These are phyloP conservation scores for Patiria miniata DNA, from an alignment of 35 echinoderm and acorn worm genomes.

Conservation along the genomic window DNA sequence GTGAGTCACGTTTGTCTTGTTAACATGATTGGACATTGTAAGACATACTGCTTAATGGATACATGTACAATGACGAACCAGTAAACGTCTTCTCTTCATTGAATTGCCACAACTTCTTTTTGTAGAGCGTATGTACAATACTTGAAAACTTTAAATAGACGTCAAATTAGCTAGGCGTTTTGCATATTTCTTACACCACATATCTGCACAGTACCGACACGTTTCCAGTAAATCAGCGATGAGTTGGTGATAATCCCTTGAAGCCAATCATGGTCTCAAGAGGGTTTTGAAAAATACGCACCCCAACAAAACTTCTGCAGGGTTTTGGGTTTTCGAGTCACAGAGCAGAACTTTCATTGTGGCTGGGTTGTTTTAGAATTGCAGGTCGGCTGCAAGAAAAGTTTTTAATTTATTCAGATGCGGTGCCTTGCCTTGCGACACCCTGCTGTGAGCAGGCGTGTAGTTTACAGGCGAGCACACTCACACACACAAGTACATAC, in stretches of 20 bases:
- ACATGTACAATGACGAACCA: too few relatives aligned
- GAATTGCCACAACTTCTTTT: too few relatives aligned
- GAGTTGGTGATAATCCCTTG: neutral
- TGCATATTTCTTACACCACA: slow-evolving; percentile 7
- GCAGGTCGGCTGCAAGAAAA: too few relatives aligned
- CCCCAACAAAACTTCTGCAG: neutral
- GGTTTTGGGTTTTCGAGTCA: neutral
- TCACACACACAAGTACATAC: neutral
- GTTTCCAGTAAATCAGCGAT: neutral
- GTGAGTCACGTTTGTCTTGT: too few relatives aligned
- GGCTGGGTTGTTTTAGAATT: neutral
- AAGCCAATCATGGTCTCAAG: neutral
- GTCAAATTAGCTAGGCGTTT: slow-evolving; percentile 7
- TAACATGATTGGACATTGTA: too few relatives aligned
- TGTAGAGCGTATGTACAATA: too few relatives aligned
- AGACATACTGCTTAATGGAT: too few relatives aligned
- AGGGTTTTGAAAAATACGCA: neutral
- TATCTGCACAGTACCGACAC: neutral
- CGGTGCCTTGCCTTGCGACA: neutral
- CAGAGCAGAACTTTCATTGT: neutral
- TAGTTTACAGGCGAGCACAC: neutral
- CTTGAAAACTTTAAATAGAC: neutral
- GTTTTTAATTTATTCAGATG: too few relatives aligned
- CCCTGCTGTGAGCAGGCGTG: neutral
- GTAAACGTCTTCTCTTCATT: too few relatives aligned